Conservation (phyloP, 2,888 invertebrate genomes). For the Rhamnusium bicolor region DNA sequence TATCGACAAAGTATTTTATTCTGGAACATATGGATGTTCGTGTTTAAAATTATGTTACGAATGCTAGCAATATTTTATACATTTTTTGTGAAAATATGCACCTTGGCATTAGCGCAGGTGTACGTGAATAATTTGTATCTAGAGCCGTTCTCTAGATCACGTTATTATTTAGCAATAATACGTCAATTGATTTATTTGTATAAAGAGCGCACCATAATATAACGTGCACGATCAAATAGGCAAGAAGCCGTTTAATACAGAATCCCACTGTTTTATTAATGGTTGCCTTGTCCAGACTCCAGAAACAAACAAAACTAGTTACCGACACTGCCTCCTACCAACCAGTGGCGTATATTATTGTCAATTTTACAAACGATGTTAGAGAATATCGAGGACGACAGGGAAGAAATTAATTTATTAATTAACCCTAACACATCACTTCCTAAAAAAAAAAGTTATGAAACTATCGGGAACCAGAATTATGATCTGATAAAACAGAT, state of each 20-base stretch:
- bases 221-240: conserved; percentile 64
- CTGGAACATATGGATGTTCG: conserved; percentile 44
- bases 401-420: neutral
- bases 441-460: too few relatives aligned
- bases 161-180: conserved; percentile 64
- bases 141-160: conserved; percentile 57
- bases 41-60: conserved; percentile 46
- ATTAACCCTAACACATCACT: too few relatives aligned
- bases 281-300: conserved; percentile 64
- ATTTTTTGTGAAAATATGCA: conserved; percentile 42
- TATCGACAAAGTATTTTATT: conserved; percentile 39
- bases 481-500: too few relatives aligned
- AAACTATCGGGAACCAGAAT: too few relatives aligned
- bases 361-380: neutral
- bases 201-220: conserved; percentile 60
- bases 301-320: conserved; percentile 66
- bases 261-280: conserved; percentile 69
- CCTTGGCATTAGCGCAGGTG: conserved; percentile 54
- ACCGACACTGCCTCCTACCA: conserved; percentile 43
- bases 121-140: conserved; percentile 58
- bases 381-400: neutral
- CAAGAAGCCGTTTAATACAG: conserved; percentile 65
- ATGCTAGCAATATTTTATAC: conserved; percentile 42
- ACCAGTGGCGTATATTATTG: conserved; percentile 44
- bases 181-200: conserved; percentile 64